Base-by-base conservation (phyloP, 2,888 invertebrate species). In the Tenthredo amoena region DNA sequence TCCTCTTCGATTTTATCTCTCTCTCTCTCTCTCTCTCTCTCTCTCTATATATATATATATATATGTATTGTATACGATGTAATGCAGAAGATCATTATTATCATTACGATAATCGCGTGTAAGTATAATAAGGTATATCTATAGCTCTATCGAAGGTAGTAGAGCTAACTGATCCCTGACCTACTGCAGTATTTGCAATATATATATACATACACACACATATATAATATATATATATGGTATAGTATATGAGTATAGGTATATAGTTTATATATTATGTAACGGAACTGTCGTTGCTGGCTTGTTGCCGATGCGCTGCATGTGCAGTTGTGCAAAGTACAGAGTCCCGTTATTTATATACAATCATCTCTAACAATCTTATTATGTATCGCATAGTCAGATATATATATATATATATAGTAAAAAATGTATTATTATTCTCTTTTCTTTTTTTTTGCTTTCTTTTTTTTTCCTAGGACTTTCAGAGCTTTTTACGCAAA, bases 231-330 rank as follows among this genome's bases (percentile, higher is more conserved):
- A 26, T 26, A 31, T 1, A 31, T 68, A 26, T 68, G 34, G 7
- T 9, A 4, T 26, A 26, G 26, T 26, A 68, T 68, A 68, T 4
- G 10, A 15, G 31, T 71, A 37, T 71, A 71, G 12, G 4, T 37
- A 40, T 74, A 74, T 74, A 74, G 74, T 31, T n/a, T 50, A 77
- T 77, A 72, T 47, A 76, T 76, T 55, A 77, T 55, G 34, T 31
- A 77, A 77, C 55, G 55, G 77, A 50, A 77, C 77, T 34, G 74
- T 43, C 15, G 43, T 43, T 77, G 50, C 47, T 43, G 12, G 12
- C n/a, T 21, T 26, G 26, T 12, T 47, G 31, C 21, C 4, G 21
- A 15, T 43, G 47, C 34, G 7, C 58, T 58, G n/a, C 5, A 58
- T 65, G 31, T 26, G 15, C 68, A 68, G 68, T 68, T 26, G 68